These are phyloP conservation scores for Eretmocerus hayati DNA, from an alignment of 2,888 invertebrate species.

Conservation along the genomic window DNA sequence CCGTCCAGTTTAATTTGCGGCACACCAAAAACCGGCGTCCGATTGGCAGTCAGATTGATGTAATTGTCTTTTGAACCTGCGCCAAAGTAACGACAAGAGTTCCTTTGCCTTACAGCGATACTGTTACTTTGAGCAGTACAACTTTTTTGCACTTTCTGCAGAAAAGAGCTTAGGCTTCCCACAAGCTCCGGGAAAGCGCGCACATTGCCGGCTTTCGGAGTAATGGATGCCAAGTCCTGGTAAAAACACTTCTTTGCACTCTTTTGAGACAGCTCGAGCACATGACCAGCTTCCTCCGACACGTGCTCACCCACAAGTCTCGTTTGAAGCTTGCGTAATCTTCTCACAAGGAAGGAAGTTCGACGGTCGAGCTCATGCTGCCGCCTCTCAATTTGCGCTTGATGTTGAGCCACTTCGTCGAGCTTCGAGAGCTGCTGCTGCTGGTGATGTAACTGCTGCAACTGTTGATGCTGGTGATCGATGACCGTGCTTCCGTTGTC, in stretches of 20 bases:
- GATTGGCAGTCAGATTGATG: conserved; percentile 25
- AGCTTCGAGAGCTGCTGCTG: conserved; percentile 25
- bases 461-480: neutral
- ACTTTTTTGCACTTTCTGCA: conserved; percentile 42
- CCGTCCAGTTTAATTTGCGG: conserved; percentile 39
- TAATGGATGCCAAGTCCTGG: conserved; percentile 39
- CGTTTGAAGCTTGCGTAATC: conserved; percentile 70
- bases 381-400: conserved; percentile 39
- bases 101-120: conserved; percentile 36
- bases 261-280: conserved; percentile 68
- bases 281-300: conserved; percentile 70
- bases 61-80: conserved; percentile 47
- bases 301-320: conserved; percentile 69
- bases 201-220: conserved; percentile 28
- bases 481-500: conserved; percentile 26
- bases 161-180: conserved; percentile 36
- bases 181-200: conserved; percentile 40
- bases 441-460: neutral
- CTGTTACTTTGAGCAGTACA: conserved; percentile 42
- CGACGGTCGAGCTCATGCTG: conserved; percentile 63
- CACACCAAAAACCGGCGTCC: conserved; percentile 39
- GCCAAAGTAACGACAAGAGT: conserved; percentile 50
- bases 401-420: conserved; percentile 26
- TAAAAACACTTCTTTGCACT: conserved; percentile 45
- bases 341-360: conserved; percentile 64